Conservation (phyloP, 2,797 vertebrate genomes). For the Micrastur ruficollis region DNA sequence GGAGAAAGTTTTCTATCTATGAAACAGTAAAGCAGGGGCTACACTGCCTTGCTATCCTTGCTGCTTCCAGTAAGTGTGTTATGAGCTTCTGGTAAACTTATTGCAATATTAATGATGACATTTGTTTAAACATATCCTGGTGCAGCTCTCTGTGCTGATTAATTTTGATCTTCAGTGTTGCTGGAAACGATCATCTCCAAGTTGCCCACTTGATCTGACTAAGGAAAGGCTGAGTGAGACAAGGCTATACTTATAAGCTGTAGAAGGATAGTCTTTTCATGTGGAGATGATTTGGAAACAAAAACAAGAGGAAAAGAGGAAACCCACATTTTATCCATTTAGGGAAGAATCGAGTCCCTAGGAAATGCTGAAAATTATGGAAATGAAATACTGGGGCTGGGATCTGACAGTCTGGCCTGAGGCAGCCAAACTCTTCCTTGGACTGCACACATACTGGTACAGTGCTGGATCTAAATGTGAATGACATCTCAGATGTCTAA, state of each 20-base stretch:
- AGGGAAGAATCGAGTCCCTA: background rate
- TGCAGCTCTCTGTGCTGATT: background rate
- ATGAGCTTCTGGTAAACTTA: background rate
- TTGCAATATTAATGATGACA: background rate
- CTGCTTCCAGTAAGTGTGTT: background rate
- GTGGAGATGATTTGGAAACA: background rate
- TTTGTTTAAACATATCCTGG: background rate
- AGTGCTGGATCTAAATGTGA: background rate
- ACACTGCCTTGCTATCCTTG: background rate
- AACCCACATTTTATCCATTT: accelerated
- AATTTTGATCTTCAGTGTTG: background rate
- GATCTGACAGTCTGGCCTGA: background rate
- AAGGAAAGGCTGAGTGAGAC: background rate
- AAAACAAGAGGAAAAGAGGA: background rate
- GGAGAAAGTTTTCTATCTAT: background rate
- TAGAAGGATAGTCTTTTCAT: background rate
- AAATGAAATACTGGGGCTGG: background rate
- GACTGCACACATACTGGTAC: background rate
- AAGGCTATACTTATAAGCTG: background rate
- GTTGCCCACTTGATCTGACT: background rate
- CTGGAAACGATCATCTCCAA: background rate
- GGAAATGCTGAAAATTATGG: background rate
- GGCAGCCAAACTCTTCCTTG: background rate
- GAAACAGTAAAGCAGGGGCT: background rate
- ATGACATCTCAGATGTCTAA: background rate